Conservation (phyloP, 2,113 vertebrate genomes). For the Perca flavescens region DNA sequence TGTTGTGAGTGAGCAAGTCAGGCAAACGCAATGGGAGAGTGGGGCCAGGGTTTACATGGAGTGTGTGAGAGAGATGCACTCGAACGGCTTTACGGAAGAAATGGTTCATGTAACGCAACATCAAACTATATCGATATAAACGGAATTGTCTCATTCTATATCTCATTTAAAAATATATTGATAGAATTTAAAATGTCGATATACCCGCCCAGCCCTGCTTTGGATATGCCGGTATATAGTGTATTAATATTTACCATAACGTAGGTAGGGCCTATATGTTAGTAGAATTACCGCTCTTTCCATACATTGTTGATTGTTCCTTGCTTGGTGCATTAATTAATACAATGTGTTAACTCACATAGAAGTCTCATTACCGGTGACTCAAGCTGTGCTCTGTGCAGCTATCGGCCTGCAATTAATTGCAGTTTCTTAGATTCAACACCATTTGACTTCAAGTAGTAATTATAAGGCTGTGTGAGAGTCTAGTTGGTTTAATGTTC, state of each 20-base stretch:
- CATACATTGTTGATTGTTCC: neutral
- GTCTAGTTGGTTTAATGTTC: constrained; percentile 70
- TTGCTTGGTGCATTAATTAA: constrained; percentile 3
- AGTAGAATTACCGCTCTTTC: neutral
- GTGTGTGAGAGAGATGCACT: no score
- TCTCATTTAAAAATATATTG: no score
- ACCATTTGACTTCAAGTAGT: constrained; percentile 64
- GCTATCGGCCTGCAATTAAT: constrained; percentile 51
- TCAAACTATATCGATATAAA: no score
- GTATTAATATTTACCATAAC: neutral
- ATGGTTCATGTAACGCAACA: no score
- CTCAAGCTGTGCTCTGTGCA: constrained; percentile 18
- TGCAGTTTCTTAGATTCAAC: constrained; percentile 54
- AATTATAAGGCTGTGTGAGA: constrained; percentile 64
- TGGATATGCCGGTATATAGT: no score
- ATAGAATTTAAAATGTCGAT: no score
- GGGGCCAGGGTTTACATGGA: no score
- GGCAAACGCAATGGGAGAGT: no score
- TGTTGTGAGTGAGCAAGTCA: no score
- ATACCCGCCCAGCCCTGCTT: no score
- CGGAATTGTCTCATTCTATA: no score
- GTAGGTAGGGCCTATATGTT: neutral
- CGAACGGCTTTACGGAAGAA: no score
- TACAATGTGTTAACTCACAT: neutral
- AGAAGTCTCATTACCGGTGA: constrained; percentile 22